phyloP scores from a whole-genome alignment of 2,797 vertebrate species.

The Eulemur rubriventer region DNA sequence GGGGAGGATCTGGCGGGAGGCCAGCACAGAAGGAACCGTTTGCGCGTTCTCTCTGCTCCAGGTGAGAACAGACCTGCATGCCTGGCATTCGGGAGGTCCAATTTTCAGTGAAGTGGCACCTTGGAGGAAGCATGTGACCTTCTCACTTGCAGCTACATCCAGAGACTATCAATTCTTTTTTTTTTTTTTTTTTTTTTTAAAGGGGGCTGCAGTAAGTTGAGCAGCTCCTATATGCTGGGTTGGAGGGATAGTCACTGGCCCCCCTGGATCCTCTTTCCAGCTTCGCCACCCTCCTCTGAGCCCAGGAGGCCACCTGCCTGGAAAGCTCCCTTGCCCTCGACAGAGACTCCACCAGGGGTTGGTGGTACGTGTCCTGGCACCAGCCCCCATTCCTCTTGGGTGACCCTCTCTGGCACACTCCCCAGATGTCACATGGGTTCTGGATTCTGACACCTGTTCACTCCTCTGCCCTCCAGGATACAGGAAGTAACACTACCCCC shows the following conservation, averaged over 20 bases:
- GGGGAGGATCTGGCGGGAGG: conserved; percentile 26
- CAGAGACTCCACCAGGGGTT: rapidly evolving
- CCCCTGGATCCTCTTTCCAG: background rate
- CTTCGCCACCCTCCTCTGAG: background rate
- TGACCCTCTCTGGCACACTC: background rate
- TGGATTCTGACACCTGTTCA: background rate
- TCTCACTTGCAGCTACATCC: background rate
- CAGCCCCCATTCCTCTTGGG: background rate
- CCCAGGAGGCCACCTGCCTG: background rate
- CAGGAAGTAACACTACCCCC: background rate
- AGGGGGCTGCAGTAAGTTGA: background rate
- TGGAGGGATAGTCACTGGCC: background rate
- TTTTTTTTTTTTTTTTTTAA: background rate
- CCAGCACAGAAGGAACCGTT: background rate
- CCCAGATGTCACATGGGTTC: background rate
- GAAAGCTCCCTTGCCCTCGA: too few species aligned
- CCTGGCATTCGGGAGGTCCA: background rate
- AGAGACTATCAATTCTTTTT: background rate
- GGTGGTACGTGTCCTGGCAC: rapidly evolving
- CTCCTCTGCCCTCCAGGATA: background rate
- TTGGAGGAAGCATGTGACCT: background rate
- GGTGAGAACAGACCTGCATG: background rate
- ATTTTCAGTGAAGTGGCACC: conserved; percentile 9
- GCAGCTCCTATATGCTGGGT: background rate
- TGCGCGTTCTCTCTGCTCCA: background rate